phyloP scores from a whole-genome alignment of 1,140 invertebrate species.

The Dufourea novaeangliae region DNA sequence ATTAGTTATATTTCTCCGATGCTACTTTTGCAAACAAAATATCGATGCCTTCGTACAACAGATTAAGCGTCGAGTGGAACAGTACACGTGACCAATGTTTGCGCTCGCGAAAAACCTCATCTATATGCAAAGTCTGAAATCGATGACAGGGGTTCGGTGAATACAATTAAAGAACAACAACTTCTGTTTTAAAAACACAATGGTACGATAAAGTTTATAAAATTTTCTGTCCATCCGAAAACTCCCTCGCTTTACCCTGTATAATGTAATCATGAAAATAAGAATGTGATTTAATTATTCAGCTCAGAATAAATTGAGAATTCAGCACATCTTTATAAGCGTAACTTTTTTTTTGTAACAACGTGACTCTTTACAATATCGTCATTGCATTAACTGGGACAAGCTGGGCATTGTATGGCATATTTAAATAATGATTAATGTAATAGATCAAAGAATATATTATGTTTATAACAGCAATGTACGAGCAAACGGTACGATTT shows the following conservation, averaged over 20 bases:
- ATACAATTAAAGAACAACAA: constrained; percentile 26
- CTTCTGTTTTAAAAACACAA: constrained; percentile 23
- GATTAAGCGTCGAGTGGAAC: neutral
- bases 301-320: neutral
- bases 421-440: too few species aligned
- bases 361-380: too few species aligned
- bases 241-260: neutral
- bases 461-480: neutral
- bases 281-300: neutral
- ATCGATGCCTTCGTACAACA: neutral
- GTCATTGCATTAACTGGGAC: too few species aligned
- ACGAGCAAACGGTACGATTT: neutral
- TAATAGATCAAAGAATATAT: too few species aligned
- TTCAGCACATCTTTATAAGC: too few species aligned
- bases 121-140: constrained; percentile 21
- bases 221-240: neutral
- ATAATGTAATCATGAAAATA: neutral
- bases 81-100: constrained; percentile 24
- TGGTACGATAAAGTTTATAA: neutral
- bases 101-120: constrained; percentile 13
- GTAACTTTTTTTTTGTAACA: too few species aligned
- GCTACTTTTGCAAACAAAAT: neutral
- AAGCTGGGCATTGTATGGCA: too few species aligned
- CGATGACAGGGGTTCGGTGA: constrained; percentile 8
- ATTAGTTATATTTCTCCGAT: neutral